Evolutionary conservation across 1,140 invertebrate species (phyloP).

Genomic region (Zophobas atratus): DNA sequence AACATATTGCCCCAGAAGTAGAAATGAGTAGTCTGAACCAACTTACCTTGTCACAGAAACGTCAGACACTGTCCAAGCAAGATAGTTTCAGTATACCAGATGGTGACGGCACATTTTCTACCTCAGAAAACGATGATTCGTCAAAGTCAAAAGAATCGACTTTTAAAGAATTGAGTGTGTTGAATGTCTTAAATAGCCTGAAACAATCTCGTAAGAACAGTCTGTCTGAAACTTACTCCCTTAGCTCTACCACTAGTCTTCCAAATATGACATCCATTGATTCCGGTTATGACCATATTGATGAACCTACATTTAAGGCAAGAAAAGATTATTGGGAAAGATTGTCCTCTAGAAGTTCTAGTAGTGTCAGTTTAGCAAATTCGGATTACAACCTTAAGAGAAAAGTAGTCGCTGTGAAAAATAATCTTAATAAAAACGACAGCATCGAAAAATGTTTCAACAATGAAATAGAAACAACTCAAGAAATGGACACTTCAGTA

Average conservation of each 20-base stretch:
- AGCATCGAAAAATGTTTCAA: neutral
- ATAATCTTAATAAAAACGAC: conserved; percentile 13
- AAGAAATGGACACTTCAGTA: conserved; percentile 44
- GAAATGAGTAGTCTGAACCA: conserved; percentile 24
- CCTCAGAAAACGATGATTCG: conserved; percentile 25
- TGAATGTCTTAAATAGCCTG: conserved; percentile 45
- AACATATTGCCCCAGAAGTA: conserved; percentile 60
- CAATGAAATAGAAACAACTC: neutral
- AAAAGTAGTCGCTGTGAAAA: conserved; percentile 36
- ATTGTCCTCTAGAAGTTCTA: conserved; percentile 40
- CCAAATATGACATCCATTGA: conserved; percentile 46
- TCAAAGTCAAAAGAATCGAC: conserved; percentile 17
- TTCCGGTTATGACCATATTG: neutral
- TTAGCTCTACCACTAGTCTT: conserved; percentile 32
- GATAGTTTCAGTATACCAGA: conserved; percentile 22
- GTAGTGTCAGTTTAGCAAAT: conserved; percentile 30
- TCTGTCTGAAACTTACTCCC: neutral
- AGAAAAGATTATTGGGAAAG: conserved; percentile 51
- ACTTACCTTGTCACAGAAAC: conserved; percentile 26
- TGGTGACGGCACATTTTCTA: conserved; percentile 16
- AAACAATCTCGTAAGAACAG: conserved; percentile 29
- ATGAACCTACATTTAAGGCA: neutral
- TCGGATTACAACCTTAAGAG: neutral
- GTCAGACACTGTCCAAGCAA: conserved; percentile 20
- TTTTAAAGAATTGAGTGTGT: conserved; percentile 47